phyloP scores from a whole-genome alignment of 2,888 invertebrate genomes.

The Stenodema calcarata region DNA sequence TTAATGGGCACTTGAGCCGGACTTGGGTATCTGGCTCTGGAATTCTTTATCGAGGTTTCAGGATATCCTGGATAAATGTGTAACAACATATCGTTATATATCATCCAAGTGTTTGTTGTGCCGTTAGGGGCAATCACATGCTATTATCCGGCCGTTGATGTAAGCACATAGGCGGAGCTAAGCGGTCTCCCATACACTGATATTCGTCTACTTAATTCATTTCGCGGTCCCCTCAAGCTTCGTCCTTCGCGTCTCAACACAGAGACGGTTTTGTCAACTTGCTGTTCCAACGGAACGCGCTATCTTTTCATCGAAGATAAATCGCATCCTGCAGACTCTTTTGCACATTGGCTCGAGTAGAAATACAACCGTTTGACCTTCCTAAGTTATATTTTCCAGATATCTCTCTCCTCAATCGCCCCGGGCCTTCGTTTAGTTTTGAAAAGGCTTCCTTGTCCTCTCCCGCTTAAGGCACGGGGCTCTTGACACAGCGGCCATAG shows the following conservation, averaged over 20 bases:
- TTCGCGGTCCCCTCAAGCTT: background rate
- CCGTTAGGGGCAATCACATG: background rate
- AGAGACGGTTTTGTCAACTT: background rate
- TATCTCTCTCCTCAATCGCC: background rate
- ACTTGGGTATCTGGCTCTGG: no score
- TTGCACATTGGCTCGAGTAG: background rate
- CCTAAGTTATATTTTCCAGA: background rate
- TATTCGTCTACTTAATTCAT: background rate
- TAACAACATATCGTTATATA: no score
- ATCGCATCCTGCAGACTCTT: background rate
- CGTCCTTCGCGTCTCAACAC: background rate
- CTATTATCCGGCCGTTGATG: background rate
- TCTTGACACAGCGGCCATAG: background rate
- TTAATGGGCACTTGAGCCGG: no score
- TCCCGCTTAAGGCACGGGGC: background rate
- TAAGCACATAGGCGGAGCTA: background rate
- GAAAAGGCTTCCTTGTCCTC: background rate
- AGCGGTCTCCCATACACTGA: background rate
- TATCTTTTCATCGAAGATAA: background rate
- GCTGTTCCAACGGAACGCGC: background rate
- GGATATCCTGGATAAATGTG: no score
- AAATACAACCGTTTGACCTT: background rate
- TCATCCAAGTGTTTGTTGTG: no score
- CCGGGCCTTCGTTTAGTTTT: background rate
- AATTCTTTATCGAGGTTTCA: no score